Conservation (phyloP, 1,140 invertebrate species). For the Drosophila nikananu region DNA sequence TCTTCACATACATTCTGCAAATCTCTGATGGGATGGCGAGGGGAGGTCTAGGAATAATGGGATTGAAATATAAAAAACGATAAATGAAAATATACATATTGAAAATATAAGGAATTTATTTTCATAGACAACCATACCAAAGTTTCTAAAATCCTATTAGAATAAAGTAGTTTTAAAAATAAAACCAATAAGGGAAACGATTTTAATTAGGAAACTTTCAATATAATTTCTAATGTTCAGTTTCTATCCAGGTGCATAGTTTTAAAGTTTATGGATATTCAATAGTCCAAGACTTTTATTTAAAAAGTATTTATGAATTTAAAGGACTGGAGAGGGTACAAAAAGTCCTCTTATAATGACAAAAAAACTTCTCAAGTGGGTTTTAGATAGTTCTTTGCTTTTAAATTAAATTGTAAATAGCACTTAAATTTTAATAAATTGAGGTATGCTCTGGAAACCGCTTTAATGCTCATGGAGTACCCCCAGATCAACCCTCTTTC, state of each 20-base stretch:
- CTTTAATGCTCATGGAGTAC: too few relatives aligned
- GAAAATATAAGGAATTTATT: not conserved
- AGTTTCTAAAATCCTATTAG: too few relatives aligned
- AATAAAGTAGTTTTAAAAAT: too few relatives aligned
- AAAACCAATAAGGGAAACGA: not conserved
- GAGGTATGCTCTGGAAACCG: not conserved
- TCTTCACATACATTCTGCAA: constrained; percentile 11
- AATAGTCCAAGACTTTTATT: not conserved
- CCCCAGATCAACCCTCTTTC: constrained; percentile 16
- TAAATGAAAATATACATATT: not conserved
- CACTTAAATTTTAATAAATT: not conserved
- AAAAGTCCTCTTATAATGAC: not conserved
- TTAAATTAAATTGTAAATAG: not conserved
- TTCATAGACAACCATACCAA: too few relatives aligned
- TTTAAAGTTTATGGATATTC: not conserved
- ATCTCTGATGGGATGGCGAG: constrained; percentile 13
- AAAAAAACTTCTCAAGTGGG: not conserved
- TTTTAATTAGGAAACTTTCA: not conserved
- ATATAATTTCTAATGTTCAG: not conserved
- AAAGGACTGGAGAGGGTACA: not conserved
- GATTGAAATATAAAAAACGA: not conserved
- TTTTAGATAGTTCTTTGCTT: too few relatives aligned
- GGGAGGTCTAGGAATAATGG: constrained; percentile 2
- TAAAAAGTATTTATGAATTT: too few relatives aligned
- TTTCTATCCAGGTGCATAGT: not conserved